phyloP scores from a whole-genome alignment of 2,113 vertebrate species.

The Channa maculata region DNA sequence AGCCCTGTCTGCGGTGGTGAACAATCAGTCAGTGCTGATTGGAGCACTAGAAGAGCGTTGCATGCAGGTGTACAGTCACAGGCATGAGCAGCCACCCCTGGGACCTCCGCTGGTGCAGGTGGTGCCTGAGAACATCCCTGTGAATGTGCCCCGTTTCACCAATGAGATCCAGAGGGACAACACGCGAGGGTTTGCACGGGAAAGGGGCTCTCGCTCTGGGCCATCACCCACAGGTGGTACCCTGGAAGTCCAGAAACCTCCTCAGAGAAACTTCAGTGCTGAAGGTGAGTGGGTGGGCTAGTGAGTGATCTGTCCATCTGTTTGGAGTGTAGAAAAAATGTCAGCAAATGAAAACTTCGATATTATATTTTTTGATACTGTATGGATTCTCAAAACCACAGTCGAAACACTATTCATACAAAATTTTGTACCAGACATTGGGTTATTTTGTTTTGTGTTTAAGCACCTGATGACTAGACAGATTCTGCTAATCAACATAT shows the following conservation, averaged over 20 bases:
- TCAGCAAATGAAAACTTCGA: no score
- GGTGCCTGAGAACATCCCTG: slow-evolving; percentile 94
- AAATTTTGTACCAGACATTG: no score
- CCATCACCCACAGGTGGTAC: slow-evolving; percentile 81
- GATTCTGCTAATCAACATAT: no score
- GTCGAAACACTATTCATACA: no score
- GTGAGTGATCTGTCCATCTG: not conserved
- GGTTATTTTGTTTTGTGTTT: no score
- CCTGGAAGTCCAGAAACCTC: slow-evolving; percentile 83
- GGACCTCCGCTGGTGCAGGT: slow-evolving; percentile 95
- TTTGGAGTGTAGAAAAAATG: no score
- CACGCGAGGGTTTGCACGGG: slow-evolving; percentile 82
- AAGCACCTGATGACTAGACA: no score
- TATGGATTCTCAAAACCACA: no score
- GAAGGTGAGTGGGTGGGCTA: slow-evolving; percentile 86
- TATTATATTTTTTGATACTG: no score
- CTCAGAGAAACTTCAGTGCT: slow-evolving; percentile 88
- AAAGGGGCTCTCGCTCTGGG: slow-evolving; percentile 84
- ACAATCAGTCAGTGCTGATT: slow-evolving; percentile 95
- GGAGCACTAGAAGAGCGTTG: slow-evolving; percentile 92
- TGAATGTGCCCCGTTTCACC: slow-evolving; percentile 87
- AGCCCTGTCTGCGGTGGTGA: slow-evolving; percentile 90
- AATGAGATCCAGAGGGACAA: slow-evolving; percentile 96
- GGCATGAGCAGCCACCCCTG: slow-evolving; percentile 79
- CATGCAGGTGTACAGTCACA: slow-evolving; percentile 87